Evolutionary conservation across 2,888 invertebrate genomes (phyloP).

Genomic region (Phlogophora meticulosa): DNA sequence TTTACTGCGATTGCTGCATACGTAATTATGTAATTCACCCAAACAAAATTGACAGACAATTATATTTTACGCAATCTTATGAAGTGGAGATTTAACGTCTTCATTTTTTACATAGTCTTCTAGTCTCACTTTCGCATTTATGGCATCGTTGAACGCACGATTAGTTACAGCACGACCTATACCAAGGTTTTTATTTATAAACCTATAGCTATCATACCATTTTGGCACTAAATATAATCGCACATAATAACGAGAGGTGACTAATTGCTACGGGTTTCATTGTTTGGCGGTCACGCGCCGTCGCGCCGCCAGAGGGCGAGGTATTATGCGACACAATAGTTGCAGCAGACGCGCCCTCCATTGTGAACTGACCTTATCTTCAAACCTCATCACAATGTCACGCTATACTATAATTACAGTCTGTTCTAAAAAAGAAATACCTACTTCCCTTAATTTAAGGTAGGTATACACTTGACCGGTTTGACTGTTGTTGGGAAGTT

Average conservation of each 20-base stretch:
- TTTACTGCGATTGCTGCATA: slow-evolving; percentile 51
- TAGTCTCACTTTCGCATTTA: slow-evolving; percentile 18
- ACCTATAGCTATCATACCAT: slow-evolving; percentile 20
- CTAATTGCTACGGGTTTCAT: slow-evolving; percentile 72
- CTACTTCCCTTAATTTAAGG: slow-evolving; percentile 23
- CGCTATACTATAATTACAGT: slow-evolving; percentile 66
- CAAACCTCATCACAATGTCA: slow-evolving; percentile 64
- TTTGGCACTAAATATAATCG: slow-evolving; percentile 47
- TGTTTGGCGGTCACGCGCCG: slow-evolving; percentile 75
- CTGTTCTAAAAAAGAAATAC: slow-evolving; percentile 40
- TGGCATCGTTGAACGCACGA: slow-evolving; percentile 1
- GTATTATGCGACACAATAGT: slow-evolving; percentile 72
- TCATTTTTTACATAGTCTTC: slow-evolving; percentile 2
- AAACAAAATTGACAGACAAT: slow-evolving; percentile 51
- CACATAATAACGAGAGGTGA: slow-evolving; percentile 64
- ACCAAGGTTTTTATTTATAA: slow-evolving; percentile 30
- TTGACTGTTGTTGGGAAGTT: slow-evolving; percentile 37
- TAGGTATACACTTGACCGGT: slow-evolving; percentile 47
- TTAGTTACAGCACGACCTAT: slow-evolving; percentile 38
- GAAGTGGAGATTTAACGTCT: slow-evolving; percentile 11
- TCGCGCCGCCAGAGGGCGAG: slow-evolving; percentile 80
- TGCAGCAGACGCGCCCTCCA: slow-evolving; percentile 75
- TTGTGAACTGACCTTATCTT: slow-evolving; percentile 80
- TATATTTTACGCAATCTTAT: slow-evolving; percentile 50
- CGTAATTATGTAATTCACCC: slow-evolving; percentile 51